A percentile compares a stretch with the other conserved stretches of the same genome.
These are phyloP conservation scores for Creontiades dilutus DNA, from an alignment of 2,888 invertebrate genomes.

Conservation along the genomic window DNA sequence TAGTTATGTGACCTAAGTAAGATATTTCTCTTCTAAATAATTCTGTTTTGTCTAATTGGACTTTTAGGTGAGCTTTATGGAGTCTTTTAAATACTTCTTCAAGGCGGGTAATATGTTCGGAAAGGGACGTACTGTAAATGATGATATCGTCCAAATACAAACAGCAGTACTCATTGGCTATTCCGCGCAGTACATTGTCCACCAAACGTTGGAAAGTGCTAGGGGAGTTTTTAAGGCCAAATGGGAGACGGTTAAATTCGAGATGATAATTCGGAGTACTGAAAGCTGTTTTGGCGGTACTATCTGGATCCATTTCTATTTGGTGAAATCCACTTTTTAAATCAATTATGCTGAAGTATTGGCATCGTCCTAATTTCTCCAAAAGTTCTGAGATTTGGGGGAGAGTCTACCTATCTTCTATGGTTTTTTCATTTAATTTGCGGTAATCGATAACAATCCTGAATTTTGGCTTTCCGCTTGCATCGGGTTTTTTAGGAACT, in stretches of 20 bases:
- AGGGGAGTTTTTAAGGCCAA: slow-evolving; percentile 67
- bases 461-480: slow-evolving; percentile 60
- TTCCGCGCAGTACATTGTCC: slow-evolving; percentile 58
- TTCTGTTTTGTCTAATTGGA: slow-evolving; percentile 59
- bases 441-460: slow-evolving; percentile 64
- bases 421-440: slow-evolving; percentile 67
- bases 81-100: slow-evolving; percentile 60
- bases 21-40: slow-evolving; percentile 66
- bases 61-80: slow-evolving; percentile 31
- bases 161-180: slow-evolving; percentile 28
- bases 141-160: slow-evolving; percentile 68
- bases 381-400: slow-evolving; percentile 69
- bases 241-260: slow-evolving; percentile 60
- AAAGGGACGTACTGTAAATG: slow-evolving; percentile 5
- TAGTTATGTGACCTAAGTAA: slow-evolving; percentile 69
- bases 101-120: slow-evolving; percentile 53
- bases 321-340: slow-evolving; percentile 69
- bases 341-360: slow-evolving; percentile 64
- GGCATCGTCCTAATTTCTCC: slow-evolving; percentile 53
- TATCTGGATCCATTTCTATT: slow-evolving; percentile 46
- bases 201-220: slow-evolving; percentile 75
- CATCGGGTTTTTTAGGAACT: too few relatives aligned
- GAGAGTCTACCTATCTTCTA: slow-evolving; percentile 50
- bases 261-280: slow-evolving; percentile 49
- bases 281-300: slow-evolving; percentile 64